Percentiles rank a stretch among this genome's conserved stretches.
These are phyloP conservation scores for Hirtodrosophila cameraria DNA, from an alignment of 2,888 invertebrate genomes.

Conservation along the genomic window DNA sequence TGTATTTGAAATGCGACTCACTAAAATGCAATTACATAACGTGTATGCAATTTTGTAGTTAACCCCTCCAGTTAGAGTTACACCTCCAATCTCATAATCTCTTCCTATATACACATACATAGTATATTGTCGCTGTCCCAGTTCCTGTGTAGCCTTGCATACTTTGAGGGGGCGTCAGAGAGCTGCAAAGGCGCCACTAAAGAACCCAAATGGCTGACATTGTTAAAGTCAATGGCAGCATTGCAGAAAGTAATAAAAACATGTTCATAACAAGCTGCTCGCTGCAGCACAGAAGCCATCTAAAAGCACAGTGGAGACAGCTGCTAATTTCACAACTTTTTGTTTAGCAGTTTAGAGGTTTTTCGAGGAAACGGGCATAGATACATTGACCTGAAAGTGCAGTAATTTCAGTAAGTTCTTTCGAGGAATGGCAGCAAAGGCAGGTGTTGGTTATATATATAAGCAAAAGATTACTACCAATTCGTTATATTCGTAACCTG, in stretches of 20 bases:
- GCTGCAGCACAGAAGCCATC: conserved; percentile 11
- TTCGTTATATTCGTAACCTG: too few relatives aligned
- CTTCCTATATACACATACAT: not conserved
- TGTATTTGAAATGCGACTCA: too few relatives aligned
- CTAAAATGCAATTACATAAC: conserved; percentile 54
- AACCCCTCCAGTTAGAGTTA: not conserved
- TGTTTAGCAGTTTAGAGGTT: not conserved
- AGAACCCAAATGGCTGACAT: conserved; percentile 71
- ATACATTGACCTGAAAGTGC: too few relatives aligned
- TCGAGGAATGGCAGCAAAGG: too few relatives aligned
- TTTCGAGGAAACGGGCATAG: too few relatives aligned
- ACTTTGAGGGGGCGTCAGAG: conserved; percentile 29
- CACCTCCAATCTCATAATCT: not conserved
- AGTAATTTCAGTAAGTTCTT: too few relatives aligned
- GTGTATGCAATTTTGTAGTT: conserved; percentile 40
- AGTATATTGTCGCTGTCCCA: conserved; percentile 12
- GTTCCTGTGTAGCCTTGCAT: conserved; percentile 25
- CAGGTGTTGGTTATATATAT: too few relatives aligned
- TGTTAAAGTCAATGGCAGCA: conserved; percentile 67
- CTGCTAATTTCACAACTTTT: not conserved
- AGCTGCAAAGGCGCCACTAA: conserved; percentile 41
- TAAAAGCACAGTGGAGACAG: conserved; percentile 3
- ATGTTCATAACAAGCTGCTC: conserved; percentile 44
- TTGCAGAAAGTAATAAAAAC: conserved; percentile 46
- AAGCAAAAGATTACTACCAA: too few relatives aligned